These are phyloP conservation scores for Brachionus rubens DNA, from an alignment of 1,140 invertebrate species.

Conservation along the genomic window DNA sequence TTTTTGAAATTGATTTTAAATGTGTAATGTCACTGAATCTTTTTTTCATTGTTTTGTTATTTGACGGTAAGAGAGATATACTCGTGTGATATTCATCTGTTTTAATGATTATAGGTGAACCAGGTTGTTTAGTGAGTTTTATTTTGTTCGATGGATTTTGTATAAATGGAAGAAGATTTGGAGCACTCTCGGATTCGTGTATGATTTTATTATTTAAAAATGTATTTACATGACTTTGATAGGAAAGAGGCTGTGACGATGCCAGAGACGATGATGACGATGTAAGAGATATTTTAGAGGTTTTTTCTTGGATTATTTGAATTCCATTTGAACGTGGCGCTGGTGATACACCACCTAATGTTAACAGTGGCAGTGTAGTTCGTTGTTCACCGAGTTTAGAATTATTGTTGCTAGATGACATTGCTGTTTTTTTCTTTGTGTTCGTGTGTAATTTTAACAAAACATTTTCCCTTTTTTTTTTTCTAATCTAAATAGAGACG, in stretches of 20 bases:
- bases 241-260: no score
- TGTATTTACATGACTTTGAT: constrained; percentile 6
- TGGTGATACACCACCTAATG: not conserved
- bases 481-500: no score
- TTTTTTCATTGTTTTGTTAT: not conserved
- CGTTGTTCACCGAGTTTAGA: not conserved
- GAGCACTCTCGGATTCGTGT: constrained; percentile 23
- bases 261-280: not conserved
- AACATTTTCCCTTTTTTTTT: no score
- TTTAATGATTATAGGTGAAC: not conserved
- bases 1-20: constrained; percentile 10
- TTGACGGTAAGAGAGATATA: not conserved
- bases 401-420: constrained; percentile 29
- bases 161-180: not conserved
- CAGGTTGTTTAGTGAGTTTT: not conserved
- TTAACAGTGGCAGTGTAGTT: not conserved
- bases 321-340: not conserved
- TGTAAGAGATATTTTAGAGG: not conserved
- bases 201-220: constrained; percentile 4
- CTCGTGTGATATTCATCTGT: not conserved
- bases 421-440: not conserved
- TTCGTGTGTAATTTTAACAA: no score
- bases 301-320: not conserved
- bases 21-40: constrained; percentile 23
- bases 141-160: not conserved